Percentiles rank a stretch among this genome's conserved stretches.
Conservation (phyloP, 1,140 invertebrate genomes). For the Trichoplusia ni region DNA sequence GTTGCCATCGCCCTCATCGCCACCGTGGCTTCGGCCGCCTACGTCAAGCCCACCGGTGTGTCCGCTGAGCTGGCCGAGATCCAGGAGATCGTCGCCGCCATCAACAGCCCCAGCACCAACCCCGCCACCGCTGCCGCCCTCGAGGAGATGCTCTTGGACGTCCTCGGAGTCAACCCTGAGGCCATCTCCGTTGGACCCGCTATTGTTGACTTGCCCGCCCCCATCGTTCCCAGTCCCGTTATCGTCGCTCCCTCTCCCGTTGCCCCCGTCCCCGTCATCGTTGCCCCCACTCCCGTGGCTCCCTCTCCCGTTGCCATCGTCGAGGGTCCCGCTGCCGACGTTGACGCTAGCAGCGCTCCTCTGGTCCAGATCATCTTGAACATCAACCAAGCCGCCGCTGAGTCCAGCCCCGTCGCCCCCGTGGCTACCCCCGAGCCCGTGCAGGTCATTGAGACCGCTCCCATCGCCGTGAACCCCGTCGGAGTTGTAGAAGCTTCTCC, state of each 20-base stretch:
- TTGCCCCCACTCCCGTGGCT: conserved; percentile 21
- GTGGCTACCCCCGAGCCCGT: conserved; percentile 4
- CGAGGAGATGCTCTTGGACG: conserved; percentile 46
- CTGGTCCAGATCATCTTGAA: conserved; percentile 26
- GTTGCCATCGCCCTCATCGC: conserved; percentile 55
- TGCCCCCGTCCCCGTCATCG: not conserved
- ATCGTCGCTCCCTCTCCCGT: not conserved
- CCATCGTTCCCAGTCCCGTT: conserved; percentile 16
- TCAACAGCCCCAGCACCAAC: conserved; percentile 63
- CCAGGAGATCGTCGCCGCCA: conserved; percentile 55
- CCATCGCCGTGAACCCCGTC: conserved; percentile 24
- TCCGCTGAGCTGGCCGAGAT: conserved; percentile 36
- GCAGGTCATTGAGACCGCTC: conserved; percentile 29
- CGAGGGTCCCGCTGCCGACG: conserved; percentile 6
- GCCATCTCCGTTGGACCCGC: conserved; percentile 37
- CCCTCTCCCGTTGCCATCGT: not conserved
- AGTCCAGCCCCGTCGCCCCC: not conserved
- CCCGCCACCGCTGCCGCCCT: conserved; percentile 59
- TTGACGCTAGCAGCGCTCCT: not conserved
- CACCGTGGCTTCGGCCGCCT: conserved; percentile 48
- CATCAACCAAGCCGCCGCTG: conserved; percentile 12
- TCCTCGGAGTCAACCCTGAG: conserved; percentile 16
- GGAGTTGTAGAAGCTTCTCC: not conserved
- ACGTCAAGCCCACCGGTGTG: conserved; percentile 30
- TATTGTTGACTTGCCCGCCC: conserved; percentile 30